These are phyloP conservation scores for Pitta sordida DNA, from an alignment of 2,113 vertebrate genomes.

Conservation along the genomic window DNA sequence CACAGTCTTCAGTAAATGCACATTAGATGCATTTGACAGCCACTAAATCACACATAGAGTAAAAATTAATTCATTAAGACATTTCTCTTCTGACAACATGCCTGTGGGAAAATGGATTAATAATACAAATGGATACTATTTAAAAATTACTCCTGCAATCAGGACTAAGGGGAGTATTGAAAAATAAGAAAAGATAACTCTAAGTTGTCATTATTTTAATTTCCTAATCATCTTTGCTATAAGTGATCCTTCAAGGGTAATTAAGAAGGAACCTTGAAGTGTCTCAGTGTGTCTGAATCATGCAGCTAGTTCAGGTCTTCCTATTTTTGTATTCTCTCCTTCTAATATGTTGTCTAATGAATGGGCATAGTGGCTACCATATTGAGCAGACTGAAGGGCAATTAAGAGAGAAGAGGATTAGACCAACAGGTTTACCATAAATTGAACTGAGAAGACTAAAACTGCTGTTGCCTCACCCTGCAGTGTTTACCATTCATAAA, in stretches of 20 bases:
- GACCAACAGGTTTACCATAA: background rate
- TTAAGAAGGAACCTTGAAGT: background rate
- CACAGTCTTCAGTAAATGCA: background rate
- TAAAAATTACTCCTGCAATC: conserved; percentile 49
- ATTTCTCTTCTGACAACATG: conserved; percentile 9
- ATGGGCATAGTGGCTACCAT: background rate
- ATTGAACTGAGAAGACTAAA: background rate
- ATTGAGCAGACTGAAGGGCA: background rate
- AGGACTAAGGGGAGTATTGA: background rate
- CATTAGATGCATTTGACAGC: conserved; percentile 26
- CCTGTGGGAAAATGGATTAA: conserved; percentile 32
- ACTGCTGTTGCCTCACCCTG: background rate
- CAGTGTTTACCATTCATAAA: background rate
- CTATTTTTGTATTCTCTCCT: background rate
- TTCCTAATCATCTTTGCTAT: background rate
- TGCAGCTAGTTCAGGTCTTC: background rate
- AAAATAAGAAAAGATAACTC: conserved; percentile 12
- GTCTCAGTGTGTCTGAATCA: background rate
- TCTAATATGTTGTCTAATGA: background rate
- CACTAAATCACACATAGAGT: conserved; percentile 22
- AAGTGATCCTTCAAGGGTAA: background rate
- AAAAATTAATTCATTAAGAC: conserved; percentile 57
- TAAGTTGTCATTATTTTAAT: conserved; percentile 17
- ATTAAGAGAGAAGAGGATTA: background rate
- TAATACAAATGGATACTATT: conserved; percentile 42